Percentiles rank a stretch among this genome's conserved stretches.
Conservation (phyloP, 2,888 invertebrate species). For the Lacanobia oleracea region DNA sequence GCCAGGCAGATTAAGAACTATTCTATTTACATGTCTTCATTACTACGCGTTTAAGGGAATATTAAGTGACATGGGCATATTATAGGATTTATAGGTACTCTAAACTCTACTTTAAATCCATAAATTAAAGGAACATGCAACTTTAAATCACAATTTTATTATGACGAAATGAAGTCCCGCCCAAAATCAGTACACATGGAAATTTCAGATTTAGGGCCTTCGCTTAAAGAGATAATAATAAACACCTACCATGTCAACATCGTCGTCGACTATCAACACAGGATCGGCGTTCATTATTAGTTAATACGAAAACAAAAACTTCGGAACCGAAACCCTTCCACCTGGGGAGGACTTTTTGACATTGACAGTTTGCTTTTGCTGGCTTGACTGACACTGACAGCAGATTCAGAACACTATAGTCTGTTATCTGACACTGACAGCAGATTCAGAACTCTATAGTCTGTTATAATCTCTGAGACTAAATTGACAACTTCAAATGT, state of each 20-base stretch:
- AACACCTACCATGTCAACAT: slow-evolving; percentile 45
- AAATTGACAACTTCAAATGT: no score
- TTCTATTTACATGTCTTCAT: no score
- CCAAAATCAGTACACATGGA: not conserved
- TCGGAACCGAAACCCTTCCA: not conserved
- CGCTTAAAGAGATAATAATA: not conserved
- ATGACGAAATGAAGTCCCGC: not conserved
- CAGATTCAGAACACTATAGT: no score
- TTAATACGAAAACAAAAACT: not conserved
- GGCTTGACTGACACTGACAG: no score
- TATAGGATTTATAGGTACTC: no score
- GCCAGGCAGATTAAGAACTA: no score
- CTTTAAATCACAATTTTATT: not conserved
- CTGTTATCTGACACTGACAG: no score
- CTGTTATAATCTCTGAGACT: no score
- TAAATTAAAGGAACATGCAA: not conserved
- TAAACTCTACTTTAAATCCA: not conserved
- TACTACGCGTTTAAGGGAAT: no score
- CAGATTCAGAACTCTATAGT: no score
- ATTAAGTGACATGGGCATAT: no score
- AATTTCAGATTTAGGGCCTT: not conserved
- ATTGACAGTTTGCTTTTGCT: no score
- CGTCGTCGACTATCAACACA: slow-evolving; percentile 54
- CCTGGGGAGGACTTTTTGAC: not conserved
- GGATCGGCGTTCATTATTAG: slow-evolving; percentile 39